Conservation (phyloP, 2,888 invertebrate species). For the Parascotia fuliginaria region DNA sequence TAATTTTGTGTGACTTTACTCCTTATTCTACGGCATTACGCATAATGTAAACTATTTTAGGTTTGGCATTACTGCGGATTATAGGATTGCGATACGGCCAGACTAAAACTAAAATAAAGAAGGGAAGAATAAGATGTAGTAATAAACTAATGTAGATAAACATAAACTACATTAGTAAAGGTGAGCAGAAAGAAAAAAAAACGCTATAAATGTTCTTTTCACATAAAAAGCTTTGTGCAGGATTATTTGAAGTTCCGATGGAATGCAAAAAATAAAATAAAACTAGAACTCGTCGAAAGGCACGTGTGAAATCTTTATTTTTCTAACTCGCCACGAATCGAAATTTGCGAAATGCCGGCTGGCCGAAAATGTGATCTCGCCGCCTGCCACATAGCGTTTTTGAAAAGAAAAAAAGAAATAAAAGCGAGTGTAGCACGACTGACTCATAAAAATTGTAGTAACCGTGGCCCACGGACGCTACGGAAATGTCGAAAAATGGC, state of each 20-base stretch:
- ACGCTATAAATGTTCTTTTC: conserved; percentile 25
- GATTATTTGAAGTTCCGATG: conserved; percentile 37
- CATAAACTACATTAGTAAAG: background rate
- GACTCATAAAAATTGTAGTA: conserved; percentile 77
- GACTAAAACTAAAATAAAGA: too few relatives aligned
- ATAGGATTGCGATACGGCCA: conserved; percentile 23
- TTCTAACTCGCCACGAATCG: conserved; percentile 57
- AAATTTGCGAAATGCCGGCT: conserved; percentile 67
- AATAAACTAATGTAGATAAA: too few relatives aligned
- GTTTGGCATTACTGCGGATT: conserved; percentile 17
- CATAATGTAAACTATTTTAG: conserved; percentile 27
- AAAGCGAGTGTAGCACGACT: conserved; percentile 49
- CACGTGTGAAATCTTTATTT: conserved; percentile 64
- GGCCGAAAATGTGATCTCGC: conserved; percentile 68
- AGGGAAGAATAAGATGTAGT: too few relatives aligned
- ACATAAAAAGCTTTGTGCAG: conserved; percentile 32
- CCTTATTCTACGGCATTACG: conserved; percentile 16
- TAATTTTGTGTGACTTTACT: conserved; percentile 31
- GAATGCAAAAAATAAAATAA: conserved; percentile 29
- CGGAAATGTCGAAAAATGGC: conserved; percentile 60
- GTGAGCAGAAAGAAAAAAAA: background rate
- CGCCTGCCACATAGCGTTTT: conserved; percentile 61
- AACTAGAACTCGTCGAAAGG: conserved; percentile 33
- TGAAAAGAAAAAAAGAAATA: conserved; percentile 56
- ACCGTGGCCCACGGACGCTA: conserved; percentile 47